Evolutionary conservation across 2,113 vertebrate genomes (phyloP).

Genomic region (Neodontobutis hainanensis): DNA sequence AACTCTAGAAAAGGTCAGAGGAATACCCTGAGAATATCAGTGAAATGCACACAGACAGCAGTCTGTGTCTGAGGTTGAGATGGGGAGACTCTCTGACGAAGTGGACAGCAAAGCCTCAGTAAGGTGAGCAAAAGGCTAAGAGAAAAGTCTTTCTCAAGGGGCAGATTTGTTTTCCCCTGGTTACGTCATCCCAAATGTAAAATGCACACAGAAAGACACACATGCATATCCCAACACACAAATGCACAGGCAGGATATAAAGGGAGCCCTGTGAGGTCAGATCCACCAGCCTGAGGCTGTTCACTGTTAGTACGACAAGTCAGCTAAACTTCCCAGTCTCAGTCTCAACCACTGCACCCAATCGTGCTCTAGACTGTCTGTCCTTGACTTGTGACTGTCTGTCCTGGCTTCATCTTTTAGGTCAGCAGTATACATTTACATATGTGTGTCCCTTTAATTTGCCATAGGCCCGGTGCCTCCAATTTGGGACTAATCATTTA

Average conservation of each 20-base stretch:
- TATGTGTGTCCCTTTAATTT: conserved; percentile 46
- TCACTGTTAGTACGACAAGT: conserved; percentile 58
- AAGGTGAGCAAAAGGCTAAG: conserved; percentile 58
- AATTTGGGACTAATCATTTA: conserved; percentile 50
- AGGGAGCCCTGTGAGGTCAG: conserved; percentile 75
- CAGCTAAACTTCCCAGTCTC: conserved; percentile 65
- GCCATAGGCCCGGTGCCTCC: conserved; percentile 28
- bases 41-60: conserved; percentile 51
- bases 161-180: conserved; percentile 54
- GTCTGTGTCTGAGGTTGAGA: conserved; percentile 40
- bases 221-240: conserved; percentile 48
- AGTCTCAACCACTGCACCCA: conserved; percentile 61
- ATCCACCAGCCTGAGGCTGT: conserved; percentile 61
- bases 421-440: conserved; percentile 19
- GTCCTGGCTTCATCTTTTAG: conserved; percentile 48
- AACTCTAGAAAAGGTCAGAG: conserved; percentile 56
- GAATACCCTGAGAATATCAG: conserved; percentile 46
- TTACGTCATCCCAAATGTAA: conserved; percentile 61
- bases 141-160: conserved; percentile 58
- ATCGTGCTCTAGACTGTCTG: conserved; percentile 49
- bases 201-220: conserved; percentile 56
- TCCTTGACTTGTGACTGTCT: conserved; percentile 63
- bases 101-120: conserved; percentile 50
- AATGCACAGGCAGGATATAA: conserved; percentile 62
- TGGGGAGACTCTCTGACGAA: conserved; percentile 34